Percentiles rank a stretch among this genome's conserved stretches.
Evolutionary conservation across 2,888 invertebrate genomes (phyloP).

Genomic region (Machimus atricapillus): DNA sequence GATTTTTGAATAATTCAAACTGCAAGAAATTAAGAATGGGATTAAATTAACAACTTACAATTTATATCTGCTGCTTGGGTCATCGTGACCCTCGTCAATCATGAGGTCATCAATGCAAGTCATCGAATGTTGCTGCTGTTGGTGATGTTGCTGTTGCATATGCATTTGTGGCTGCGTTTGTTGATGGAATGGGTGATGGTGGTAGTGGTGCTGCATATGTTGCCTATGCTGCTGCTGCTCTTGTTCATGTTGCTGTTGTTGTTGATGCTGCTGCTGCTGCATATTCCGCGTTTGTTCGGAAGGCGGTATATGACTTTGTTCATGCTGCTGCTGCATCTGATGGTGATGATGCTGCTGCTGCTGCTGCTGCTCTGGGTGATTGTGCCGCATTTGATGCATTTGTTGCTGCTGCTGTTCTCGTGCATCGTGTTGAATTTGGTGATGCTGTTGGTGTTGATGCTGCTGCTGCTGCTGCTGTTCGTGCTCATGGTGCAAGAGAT

Average conservation of each 20-base stretch:
- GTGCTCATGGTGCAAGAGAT: conserved; percentile 13
- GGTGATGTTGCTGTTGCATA: conserved; percentile 51
- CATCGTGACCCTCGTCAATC: conserved; percentile 59
- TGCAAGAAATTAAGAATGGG: too few species aligned
- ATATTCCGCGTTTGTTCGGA: conserved; percentile 50
- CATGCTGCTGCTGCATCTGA: conserved; percentile 32
- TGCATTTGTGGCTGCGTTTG: conserved; percentile 46
- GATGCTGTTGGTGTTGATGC: conserved; percentile 28
- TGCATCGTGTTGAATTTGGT: neutral
- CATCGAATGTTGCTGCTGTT: conserved; percentile 49
- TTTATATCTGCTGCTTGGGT: conserved; percentile 56
- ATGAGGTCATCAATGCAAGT: conserved; percentile 55
- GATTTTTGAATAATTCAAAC: too few species aligned
- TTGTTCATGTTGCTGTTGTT: conserved; percentile 42
- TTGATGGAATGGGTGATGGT: conserved; percentile 50
- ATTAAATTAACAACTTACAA: conserved; percentile 54
- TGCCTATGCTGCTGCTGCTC: conserved; percentile 52
- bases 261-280: conserved; percentile 7
- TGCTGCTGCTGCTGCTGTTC: conserved; percentile 49
- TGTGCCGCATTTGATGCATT: conserved; percentile 46
- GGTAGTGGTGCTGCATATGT: conserved; percentile 53
- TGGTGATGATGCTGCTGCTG: conserved; percentile 30
- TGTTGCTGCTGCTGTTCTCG: conserved; percentile 43
- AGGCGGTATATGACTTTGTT: conserved; percentile 49
- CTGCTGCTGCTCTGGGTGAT: conserved; percentile 42